These are phyloP conservation scores for Acropternis orthonyx DNA, from an alignment of 2,797 vertebrate genomes.

Conservation along the genomic window DNA sequence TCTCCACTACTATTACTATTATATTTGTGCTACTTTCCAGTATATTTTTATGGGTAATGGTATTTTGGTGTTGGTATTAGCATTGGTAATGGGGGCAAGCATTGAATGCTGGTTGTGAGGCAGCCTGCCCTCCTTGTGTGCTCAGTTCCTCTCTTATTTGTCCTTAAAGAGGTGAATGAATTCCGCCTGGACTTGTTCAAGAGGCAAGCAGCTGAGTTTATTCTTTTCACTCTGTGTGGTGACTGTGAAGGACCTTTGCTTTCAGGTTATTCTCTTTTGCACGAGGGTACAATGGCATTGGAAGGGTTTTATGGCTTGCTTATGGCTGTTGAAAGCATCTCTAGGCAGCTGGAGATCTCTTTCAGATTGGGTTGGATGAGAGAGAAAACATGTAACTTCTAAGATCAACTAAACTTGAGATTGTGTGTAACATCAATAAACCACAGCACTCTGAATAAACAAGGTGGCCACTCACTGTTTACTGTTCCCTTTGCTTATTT, in stretches of 20 bases:
- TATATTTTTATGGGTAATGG: background rate
- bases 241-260: background rate
- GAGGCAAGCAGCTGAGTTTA: background rate
- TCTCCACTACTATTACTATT: background rate
- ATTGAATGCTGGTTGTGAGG: background rate
- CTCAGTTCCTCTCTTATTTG: background rate
- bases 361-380: background rate
- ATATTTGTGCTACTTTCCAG: background rate
- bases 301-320: background rate
- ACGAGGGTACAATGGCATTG: background rate
- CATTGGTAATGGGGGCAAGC: background rate
- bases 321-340: background rate
- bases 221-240: background rate
- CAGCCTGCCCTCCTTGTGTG: background rate
- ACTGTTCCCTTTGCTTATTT: conserved; percentile 41
- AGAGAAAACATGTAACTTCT: background rate
- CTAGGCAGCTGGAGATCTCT: background rate
- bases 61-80: background rate
- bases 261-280: background rate
- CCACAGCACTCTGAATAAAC: conserved; percentile 44
- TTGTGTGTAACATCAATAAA: conserved; percentile 42
- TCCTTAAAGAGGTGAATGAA: background rate
- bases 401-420: conserved; percentile 28
- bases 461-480: conserved; percentile 30
- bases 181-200: background rate